phyloP scores from a whole-genome alignment of 1,140 invertebrate genomes.

The Muscidifurax raptorellus region DNA sequence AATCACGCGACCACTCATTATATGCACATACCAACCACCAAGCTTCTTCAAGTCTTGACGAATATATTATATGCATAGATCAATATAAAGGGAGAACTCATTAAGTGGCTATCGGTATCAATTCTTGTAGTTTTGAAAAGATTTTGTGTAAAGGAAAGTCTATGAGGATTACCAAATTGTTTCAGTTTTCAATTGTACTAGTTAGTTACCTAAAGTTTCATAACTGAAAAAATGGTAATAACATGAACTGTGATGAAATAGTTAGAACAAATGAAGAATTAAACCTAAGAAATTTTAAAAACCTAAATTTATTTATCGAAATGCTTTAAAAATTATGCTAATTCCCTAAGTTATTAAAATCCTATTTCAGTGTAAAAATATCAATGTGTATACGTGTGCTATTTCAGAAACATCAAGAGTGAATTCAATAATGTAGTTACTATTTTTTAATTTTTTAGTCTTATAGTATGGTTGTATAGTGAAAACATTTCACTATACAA shows the following conservation, averaged over 20 bases:
- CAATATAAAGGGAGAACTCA: no score
- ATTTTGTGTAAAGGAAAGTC: no score
- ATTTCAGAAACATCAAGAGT: not conserved
- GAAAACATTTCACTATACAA: not conserved
- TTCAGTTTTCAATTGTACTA: not conserved
- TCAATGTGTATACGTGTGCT: not conserved
- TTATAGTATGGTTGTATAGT: not conserved
- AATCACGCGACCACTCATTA: not conserved
- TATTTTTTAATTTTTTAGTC: not conserved
- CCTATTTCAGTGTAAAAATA: not conserved
- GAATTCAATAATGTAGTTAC: not conserved
- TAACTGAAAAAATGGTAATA: no score
- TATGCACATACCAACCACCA: not conserved
- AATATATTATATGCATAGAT: not conserved
- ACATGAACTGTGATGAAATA: not conserved
- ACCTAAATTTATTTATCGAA: not conserved
- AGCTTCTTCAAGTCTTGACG: not conserved
- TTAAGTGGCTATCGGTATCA: no score
- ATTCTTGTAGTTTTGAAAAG: no score
- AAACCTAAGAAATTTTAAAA: not conserved
- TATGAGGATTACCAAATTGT: not conserved
- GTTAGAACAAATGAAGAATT: not conserved
- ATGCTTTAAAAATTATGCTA: not conserved
- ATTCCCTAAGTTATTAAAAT: not conserved
- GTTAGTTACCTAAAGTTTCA: no score